Evolutionary conservation across 1,140 invertebrate genomes (phyloP), one percentile per base, ranked within the genome.

Genomic region (Drosophila repleta): DNA sequence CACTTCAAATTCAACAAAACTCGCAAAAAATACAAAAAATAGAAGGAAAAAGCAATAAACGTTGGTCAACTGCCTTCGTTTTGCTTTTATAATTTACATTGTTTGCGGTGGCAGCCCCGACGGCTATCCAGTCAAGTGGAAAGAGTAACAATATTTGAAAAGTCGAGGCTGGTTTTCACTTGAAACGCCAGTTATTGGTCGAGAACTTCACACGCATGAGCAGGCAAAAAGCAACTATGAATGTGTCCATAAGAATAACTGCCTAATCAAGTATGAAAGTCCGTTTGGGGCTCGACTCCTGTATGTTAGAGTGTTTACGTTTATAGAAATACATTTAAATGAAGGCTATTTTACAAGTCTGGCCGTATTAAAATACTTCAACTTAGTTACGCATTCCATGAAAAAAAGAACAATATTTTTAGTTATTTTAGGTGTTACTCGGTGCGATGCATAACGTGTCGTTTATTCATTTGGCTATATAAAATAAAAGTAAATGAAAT

Each of bases 81-180:
- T 78, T 66, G 69, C 78, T 71, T 85, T 81, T 84, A 85, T 87
- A 85, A 85, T 87, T 85, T 85, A 67, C 74, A 85, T 87, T 85
- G 81, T 87, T 85, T 85, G 82, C 63, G 77, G 82, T 69, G 64
- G 37, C 72, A 64, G 32, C 17, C 8, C 60, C 48, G 32, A 10
- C 67, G 35, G 43, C 26, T 21, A 63, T 52, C 51, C 41, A 69
- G 39, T 69, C 66, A 18, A 63, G 20, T 56, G 60, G 43, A 69
- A 62, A 61, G 55, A 41, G 52, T 17, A 65, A 56, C 43, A 53
- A 55, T 32, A 60, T 60, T 60, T 17, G 41, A 32, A 60, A 26
- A 26, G 41, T 60, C 52, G 52, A 26, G 11, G 29, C n/a, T 48
- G 35, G 56, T 60, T 51, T 58, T 51, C 35, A 26, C 64, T 60